Evolutionary conservation across 2,888 invertebrate genomes (phyloP), one percentile per base, ranked within the genome.

Genomic region (Eurois occulta): DNA sequence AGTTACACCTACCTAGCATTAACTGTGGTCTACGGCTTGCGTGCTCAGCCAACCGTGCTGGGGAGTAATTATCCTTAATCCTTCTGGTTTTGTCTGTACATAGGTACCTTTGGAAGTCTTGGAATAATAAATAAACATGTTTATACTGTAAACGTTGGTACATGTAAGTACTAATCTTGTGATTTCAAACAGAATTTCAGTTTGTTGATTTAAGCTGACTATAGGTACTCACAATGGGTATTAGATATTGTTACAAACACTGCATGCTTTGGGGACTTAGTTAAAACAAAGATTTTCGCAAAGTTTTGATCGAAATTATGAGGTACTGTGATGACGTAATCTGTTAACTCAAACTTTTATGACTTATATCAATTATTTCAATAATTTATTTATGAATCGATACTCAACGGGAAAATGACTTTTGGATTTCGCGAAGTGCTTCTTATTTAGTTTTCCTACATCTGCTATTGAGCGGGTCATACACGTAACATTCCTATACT

Each of bases 51-150:
- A 72, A 68, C 85, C 69, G 35, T 64, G 52, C 69, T 68, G 2
- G 35, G 76, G 28, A 84, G 76, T 78, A 76, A 80, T 81, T 72
- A 78, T 72, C 74, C 65, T 71, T 84, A 80, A 88, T 86, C 80
- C 72, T 76, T 64, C 41, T 73, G 55, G 62, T 72, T 67, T 70
- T 71, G 64, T 73, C 32, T 80, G 28, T 64, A 58, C 71, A 28
- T 71, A 28, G 72, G 18, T 64, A 46, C 71, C 76, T n/a, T 41
- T 16, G 11, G n/a, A 74, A 74, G 48, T 60, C 43, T 73, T 71
- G 18, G 21, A 32, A 74, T 68, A 62, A 55, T 74, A 77, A 73
- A 75, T 85, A 62, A 74, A 74, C 60, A 60, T 1, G 43, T 38
- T 10, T 65, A 10, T 16, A 52, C 41, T 35, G 35, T 46, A 46